Percentiles rank a stretch among this genome's conserved stretches.
Conservation (phyloP, 2,113 vertebrate genomes). For the Limnothrissa miodon region DNA sequence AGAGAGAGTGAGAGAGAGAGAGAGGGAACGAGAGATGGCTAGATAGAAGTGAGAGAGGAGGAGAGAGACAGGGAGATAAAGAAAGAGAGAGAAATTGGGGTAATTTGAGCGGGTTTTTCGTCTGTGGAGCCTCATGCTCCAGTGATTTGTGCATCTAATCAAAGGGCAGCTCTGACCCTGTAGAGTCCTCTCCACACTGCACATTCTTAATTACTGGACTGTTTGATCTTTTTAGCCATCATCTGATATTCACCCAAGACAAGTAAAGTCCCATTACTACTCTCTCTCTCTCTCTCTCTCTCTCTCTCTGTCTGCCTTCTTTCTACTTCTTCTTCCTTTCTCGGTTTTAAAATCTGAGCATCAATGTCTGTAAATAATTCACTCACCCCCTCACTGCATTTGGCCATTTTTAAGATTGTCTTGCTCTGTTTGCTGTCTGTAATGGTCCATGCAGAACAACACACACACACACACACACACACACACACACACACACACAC, state of each 20-base stretch:
- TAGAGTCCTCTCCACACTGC: slow-evolving; percentile 48
- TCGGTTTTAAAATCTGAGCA: not conserved
- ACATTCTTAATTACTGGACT: slow-evolving; percentile 54
- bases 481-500: not conserved
- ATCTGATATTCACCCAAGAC: slow-evolving; percentile 10
- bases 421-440: not conserved
- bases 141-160: slow-evolving; percentile 66
- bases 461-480: not conserved
- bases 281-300: slow-evolving; percentile 41
- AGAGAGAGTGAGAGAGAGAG: not conserved
- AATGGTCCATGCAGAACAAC: not conserved
- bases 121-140: slow-evolving; percentile 36
- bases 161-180: slow-evolving; percentile 61
- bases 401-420: not conserved
- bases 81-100: slow-evolving; percentile 42
- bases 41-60: slow-evolving; percentile 22
- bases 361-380: slow-evolving; percentile 14
- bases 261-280: not conserved
- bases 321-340: slow-evolving; percentile 40
- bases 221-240: not conserved
- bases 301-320: slow-evolving; percentile 37
- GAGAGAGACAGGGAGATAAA: not conserved
- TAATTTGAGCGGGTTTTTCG: slow-evolving; percentile 55
- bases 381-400: not conserved
- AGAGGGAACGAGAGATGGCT: no score